Conservation (phyloP, 2,888 invertebrate genomes). For the Archips crataeganus region DNA sequence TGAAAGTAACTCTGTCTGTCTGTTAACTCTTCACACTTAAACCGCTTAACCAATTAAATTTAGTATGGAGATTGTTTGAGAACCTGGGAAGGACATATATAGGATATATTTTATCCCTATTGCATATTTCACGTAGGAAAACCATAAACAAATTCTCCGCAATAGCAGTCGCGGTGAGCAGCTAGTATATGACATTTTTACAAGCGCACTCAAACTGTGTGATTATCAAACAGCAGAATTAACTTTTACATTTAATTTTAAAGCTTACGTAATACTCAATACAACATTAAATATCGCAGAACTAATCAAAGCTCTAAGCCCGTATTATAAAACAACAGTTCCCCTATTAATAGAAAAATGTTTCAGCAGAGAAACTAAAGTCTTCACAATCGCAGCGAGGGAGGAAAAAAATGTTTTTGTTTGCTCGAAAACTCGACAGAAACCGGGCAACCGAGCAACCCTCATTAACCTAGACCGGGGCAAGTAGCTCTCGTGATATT, state of each 20-base stretch:
- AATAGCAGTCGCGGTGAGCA: too few relatives aligned
- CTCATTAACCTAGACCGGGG: slow-evolving; percentile 59
- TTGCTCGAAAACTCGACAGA: slow-evolving; percentile 49
- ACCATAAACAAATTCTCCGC: too few relatives aligned
- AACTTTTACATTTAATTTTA: neutral
- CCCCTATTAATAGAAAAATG: neutral
- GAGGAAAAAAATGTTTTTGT: slow-evolving; percentile 50
- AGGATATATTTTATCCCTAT: too few relatives aligned
- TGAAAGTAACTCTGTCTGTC: too few relatives aligned
- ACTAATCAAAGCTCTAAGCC: neutral
- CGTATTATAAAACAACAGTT: neutral
- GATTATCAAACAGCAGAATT: neutral
- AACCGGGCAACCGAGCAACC: slow-evolving; percentile 58
- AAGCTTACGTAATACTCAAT: too few relatives aligned
- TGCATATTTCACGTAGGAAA: too few relatives aligned
- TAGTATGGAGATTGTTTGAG: too few relatives aligned
- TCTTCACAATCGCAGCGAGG: slow-evolving; percentile 15
- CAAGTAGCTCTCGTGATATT: slow-evolving; percentile 37
- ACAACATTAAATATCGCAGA: neutral
- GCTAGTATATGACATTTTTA: too few relatives aligned
- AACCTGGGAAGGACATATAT: too few relatives aligned
- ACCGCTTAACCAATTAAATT: too few relatives aligned
- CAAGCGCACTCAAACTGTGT: neutral
- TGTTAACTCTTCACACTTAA: too few relatives aligned
- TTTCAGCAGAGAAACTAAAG: slow-evolving; percentile 5